Base-by-base conservation (phyloP, 2,888 invertebrate genomes). In the Clusia tigrina region DNA sequence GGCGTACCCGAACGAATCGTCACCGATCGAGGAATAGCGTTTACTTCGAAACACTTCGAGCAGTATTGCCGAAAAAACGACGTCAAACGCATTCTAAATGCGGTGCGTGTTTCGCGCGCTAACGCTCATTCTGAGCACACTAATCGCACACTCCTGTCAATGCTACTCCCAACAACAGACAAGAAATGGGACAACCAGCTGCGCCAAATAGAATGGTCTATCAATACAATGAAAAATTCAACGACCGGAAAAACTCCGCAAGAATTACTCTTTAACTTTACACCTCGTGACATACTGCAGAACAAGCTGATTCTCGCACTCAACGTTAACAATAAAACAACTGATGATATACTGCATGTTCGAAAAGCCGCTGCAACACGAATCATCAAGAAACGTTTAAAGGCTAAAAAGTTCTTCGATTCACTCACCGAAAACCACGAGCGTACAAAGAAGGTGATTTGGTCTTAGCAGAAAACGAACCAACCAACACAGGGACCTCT, bases 1-100 rank as follows among this genome's bases (percentile, higher is more conserved):
- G n/a, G n/a, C n/a, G n/a, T n/a, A n/a, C n/a, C n/a, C n/a, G n/a
- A n/a, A n/a, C n/a, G n/a, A n/a, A n/a, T n/a, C n/a, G n/a, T n/a
- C n/a, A n/a, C n/a, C n/a, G n/a, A n/a, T n/a, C n/a, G n/a, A n/a
- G n/a, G n/a, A n/a, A n/a, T n/a, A n/a, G n/a, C n/a, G n/a, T n/a
- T n/a, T n/a, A n/a, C n/a, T n/a, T n/a, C n/a, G n/a, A n/a, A n/a
- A n/a, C n/a, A n/a, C n/a, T n/a, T n/a, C n/a, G n/a, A n/a, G n/a
- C 54, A 60, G 12, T 71, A 67, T 51, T 69, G 67, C 58, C 38
- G 58, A 3, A 57, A 65, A 3, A 59, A 68, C 42, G 54, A 60
- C 3, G 71, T 76, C 10, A 53, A 67, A 38, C 73, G 69, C 52
- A 63, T 74, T 1, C 63, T 68, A 54, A 67, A 62, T 51, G 70